Conservation (phyloP, 2,797 vertebrate genomes). For the Delichon dasypus region DNA sequence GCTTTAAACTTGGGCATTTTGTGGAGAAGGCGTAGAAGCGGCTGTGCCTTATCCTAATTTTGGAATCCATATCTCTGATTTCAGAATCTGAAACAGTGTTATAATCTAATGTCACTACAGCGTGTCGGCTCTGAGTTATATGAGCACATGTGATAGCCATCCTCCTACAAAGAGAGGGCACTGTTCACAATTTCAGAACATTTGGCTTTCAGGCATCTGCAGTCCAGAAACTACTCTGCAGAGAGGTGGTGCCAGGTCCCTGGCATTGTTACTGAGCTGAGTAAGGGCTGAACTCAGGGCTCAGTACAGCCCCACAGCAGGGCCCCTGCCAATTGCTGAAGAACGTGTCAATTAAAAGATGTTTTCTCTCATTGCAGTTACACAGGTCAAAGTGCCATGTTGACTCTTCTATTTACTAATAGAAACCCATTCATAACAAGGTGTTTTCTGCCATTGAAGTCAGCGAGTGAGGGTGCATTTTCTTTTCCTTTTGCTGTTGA, state of each 20-base stretch:
- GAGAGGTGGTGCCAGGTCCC: background rate
- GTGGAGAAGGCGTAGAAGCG: background rate
- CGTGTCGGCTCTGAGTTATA: rapidly evolving
- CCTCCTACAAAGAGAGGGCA: background rate
- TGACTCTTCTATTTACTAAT: background rate
- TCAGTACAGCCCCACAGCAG: background rate
- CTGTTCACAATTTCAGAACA: background rate
- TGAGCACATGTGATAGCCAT: background rate
- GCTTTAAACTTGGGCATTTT: background rate
- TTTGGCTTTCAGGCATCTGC: background rate
- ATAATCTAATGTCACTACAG: background rate
- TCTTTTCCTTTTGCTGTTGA: background rate
- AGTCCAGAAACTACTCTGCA: background rate
- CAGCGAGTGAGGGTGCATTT: background rate
- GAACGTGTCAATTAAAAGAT: background rate
- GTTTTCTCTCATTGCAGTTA: background rate
- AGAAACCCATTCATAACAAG: background rate
- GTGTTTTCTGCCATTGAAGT: rapidly evolving
- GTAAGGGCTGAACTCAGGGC: background rate
- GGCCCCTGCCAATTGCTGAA: background rate
- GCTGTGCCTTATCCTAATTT: background rate
- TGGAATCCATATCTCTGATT: background rate
- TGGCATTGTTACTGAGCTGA: background rate
- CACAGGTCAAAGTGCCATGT: background rate
- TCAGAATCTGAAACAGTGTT: background rate